Conservation (phyloP, 2,113 vertebrate species). For the Chaetodon auriga region DNA sequence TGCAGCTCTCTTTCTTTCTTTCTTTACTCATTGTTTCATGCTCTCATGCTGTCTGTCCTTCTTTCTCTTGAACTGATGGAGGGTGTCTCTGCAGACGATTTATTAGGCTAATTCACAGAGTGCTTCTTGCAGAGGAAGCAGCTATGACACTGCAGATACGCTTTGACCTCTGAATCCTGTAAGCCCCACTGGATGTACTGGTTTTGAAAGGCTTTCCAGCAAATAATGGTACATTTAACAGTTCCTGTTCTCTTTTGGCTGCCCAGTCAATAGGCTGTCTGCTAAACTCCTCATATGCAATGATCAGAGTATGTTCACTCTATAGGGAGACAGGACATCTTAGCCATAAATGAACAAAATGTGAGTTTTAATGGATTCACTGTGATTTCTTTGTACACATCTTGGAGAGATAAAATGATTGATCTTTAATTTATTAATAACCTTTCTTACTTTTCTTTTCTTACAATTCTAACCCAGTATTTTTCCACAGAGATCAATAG, state of each 20-base stretch:
- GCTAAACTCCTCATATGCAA: neutral
- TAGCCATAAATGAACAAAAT: neutral
- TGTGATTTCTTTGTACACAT: constrained; percentile 1
- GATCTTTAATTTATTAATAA: neutral
- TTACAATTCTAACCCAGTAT: neutral
- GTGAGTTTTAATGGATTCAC: neutral
- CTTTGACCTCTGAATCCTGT: constrained; percentile 29
- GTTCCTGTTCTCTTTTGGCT: neutral
- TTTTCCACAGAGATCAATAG: constrained; percentile 23
- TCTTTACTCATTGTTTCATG: neutral
- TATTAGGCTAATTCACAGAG: constrained; percentile 75
- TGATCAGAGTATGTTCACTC: neutral
- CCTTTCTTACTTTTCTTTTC: neutral
- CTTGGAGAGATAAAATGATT: neutral
- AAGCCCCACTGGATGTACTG: neutral
- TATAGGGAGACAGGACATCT: neutral
- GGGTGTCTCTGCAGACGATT: constrained; percentile 76
- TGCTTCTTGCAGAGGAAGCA: constrained; percentile 61
- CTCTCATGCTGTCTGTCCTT: neutral
- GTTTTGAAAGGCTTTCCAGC: constrained; percentile 14
- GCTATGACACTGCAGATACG: constrained; percentile 67
- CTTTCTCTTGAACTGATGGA: constrained; percentile 46
- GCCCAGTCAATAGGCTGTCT: neutral
- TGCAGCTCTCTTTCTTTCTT: neutral
- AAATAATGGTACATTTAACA: neutral